Evolutionary conservation across 30 jellyfish, hydroid and myxozoan species (phyloP), one percentile per base, ranked within the genome.

Genomic region (Calvadosia cruxmelitensis): DNA sequence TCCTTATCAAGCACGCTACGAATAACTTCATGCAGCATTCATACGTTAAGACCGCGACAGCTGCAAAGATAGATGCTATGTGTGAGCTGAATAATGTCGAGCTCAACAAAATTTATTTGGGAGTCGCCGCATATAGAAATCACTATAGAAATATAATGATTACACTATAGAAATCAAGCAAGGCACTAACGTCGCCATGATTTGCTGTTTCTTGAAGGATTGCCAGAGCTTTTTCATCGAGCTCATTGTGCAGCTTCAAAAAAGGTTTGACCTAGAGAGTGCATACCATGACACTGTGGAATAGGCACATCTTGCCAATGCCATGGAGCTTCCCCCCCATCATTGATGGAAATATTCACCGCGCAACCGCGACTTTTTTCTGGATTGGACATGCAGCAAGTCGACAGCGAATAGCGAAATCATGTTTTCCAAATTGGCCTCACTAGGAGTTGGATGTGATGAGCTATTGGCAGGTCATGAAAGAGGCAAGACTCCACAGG

Each of bases 331-430:
- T 2, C 2, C 0, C 83, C 89, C 1, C 82, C 75, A 68, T 68
- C 83, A n/a, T 32, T 77, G 7, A n/a, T 25, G 12, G 29, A 2
- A 30, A 50, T 77, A 28, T 23, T 26, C 1, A 49, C 16, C n/a
- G 63, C n/a, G 52, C 33, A 34, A 23, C 82, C 89, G 31, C 52
- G 49, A 30, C 32, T 50, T 33, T 49, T 27, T 49, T 70, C 30
- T 1, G 50, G 3, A 28, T 27, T 68, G 10, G 53, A 77, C 67
- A 31, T 24, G 48, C 51, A 52, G 27, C 69, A 49, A 3, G 68
- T 77, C n/a, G 89, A 77, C 67, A 27, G 66, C 20, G 74, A 77
- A 77, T 77, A 82, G 89, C 67, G 89, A 33, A 67, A 76, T 32
- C 89, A 67, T 34, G 67, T 34, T 5, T 66, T 68, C 26, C 83